phyloP scores from a whole-genome alignment of 37 sponge, comb jelly and placozoan species.

The Halisarca cf. caerulea region DNA sequence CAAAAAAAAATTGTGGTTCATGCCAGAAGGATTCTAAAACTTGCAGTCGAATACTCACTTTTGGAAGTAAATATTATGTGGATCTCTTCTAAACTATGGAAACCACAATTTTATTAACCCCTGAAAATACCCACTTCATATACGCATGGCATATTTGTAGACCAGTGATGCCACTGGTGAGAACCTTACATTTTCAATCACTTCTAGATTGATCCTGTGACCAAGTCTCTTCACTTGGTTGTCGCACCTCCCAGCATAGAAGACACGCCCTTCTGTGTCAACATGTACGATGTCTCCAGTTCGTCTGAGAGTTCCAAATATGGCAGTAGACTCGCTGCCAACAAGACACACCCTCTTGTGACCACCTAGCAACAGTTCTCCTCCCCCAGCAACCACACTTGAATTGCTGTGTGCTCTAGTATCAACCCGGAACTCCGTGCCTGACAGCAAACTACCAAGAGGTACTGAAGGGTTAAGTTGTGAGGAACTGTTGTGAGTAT shows the following conservation, averaged over 20 bases:
- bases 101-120: too few species aligned
- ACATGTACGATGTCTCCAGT: slow-evolving; percentile 75
- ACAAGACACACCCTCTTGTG: slow-evolving; percentile 67
- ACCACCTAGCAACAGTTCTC: slow-evolving; percentile 85
- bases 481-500: not conserved
- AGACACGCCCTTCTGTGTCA: slow-evolving; percentile 38
- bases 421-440: slow-evolving; percentile 61
- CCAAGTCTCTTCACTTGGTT: slow-evolving; percentile 82
- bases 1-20: too few species aligned
- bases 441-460: slow-evolving; percentile 70
- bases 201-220: slow-evolving; percentile 67
- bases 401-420: not conserved
- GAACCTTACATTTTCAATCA: slow-evolving; percentile 61
- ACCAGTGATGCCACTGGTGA: too few species aligned
- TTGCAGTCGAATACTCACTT: too few species aligned
- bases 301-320: slow-evolving; percentile 39
- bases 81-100: too few species aligned
- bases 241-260: slow-evolving; percentile 72
- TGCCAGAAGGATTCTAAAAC: too few species aligned
- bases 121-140: too few species aligned
- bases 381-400: slow-evolving; percentile 24
- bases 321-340: slow-evolving; percentile 44
- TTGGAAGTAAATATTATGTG: too few species aligned
- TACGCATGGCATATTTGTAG: too few species aligned
- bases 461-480: slow-evolving; percentile 32